Conservation (phyloP, 1,140 invertebrate species). For the Rhynchophorus ferrugineus region DNA sequence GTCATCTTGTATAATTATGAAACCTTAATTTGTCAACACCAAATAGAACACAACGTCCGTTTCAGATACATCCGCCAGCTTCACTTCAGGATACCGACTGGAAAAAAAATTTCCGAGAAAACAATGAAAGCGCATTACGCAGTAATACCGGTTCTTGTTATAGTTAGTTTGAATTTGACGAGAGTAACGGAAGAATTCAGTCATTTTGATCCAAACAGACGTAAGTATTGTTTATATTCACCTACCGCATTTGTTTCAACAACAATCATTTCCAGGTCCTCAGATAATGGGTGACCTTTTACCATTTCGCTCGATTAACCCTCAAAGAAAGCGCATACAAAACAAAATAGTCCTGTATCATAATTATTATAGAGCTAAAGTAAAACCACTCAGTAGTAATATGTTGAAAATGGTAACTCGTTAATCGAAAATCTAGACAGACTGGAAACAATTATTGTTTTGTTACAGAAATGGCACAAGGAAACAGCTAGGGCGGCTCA, state of each 20-base stretch:
- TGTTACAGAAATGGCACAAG: slow-evolving; percentile 61
- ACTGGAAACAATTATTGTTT: not conserved
- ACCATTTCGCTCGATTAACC: slow-evolving; percentile 50
- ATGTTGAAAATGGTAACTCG: slow-evolving; percentile 76
- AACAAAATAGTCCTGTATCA: slow-evolving; percentile 68
- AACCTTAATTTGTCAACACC: no score
- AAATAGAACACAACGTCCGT: no score
- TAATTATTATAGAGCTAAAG: slow-evolving; percentile 68
- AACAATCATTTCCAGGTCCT: slow-evolving; percentile 30
- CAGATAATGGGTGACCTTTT: slow-evolving; percentile 49
- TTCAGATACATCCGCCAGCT: no score
- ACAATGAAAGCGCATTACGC: not conserved
- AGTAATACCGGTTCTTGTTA: not conserved
- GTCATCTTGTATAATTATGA: no score
- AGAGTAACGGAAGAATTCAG: slow-evolving; percentile 2
- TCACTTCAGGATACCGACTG: no score
- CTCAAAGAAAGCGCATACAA: slow-evolving; percentile 52
- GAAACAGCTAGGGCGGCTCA: slow-evolving; percentile 63
- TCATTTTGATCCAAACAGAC: slow-evolving; percentile 13
- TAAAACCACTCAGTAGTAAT: slow-evolving; percentile 65
- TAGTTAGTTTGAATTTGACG: not conserved
- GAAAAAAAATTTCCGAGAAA: not conserved
- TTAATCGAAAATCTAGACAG: not conserved
- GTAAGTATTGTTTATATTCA: slow-evolving; percentile 7
- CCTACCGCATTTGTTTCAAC: not conserved